Percentiles rank a stretch among this genome's conserved stretches.
These are phyloP conservation scores for Bursaphelenchus mucronatus DNA, from an alignment of 1,140 invertebrate species.

Conservation along the genomic window DNA sequence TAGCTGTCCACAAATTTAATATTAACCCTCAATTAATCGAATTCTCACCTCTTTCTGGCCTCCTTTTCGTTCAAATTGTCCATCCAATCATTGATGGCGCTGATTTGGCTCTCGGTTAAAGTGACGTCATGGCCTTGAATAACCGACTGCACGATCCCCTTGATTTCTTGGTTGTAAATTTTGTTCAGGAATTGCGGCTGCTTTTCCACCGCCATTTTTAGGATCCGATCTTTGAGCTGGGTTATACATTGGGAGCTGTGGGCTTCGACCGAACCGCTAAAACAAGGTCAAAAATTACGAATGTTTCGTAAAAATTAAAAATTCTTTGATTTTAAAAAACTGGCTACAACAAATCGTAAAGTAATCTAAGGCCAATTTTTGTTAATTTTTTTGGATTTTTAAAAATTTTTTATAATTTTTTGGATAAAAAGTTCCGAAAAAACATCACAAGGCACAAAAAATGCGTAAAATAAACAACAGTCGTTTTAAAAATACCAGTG, in stretches of 20 bases:
- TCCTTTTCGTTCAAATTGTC: slow-evolving; percentile 35
- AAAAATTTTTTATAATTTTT: too few relatives aligned
- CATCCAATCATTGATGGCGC: slow-evolving; percentile 45
- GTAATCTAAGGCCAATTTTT: too few relatives aligned
- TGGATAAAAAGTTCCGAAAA: too few relatives aligned
- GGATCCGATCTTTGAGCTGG: slow-evolving; percentile 39
- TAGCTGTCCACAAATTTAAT: neutral
- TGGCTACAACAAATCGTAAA: too few relatives aligned
- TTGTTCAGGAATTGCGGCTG: slow-evolving; percentile 36
- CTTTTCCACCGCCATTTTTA: slow-evolving; percentile 40
- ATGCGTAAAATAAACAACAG: too few relatives aligned
- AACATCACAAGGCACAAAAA: too few relatives aligned
- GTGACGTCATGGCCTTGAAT: slow-evolving; percentile 31
- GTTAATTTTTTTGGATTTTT: too few relatives aligned
- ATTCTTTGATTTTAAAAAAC: too few relatives aligned
- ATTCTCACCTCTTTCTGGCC: slow-evolving; percentile 31
- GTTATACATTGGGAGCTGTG: slow-evolving; percentile 40
- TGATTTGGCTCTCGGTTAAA: slow-evolving; percentile 28
- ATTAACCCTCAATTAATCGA: neutral
- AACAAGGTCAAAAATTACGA: slow-evolving; percentile 9
- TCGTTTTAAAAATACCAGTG: too few relatives aligned
- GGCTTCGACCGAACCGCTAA: slow-evolving; percentile 33
- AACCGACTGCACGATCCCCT: slow-evolving; percentile 33
- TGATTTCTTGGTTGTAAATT: slow-evolving; percentile 42
- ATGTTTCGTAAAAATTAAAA: neutral